Evolutionary conservation across 2,113 vertebrate genomes (phyloP).

Genomic region (Cebus imitator): DNA sequence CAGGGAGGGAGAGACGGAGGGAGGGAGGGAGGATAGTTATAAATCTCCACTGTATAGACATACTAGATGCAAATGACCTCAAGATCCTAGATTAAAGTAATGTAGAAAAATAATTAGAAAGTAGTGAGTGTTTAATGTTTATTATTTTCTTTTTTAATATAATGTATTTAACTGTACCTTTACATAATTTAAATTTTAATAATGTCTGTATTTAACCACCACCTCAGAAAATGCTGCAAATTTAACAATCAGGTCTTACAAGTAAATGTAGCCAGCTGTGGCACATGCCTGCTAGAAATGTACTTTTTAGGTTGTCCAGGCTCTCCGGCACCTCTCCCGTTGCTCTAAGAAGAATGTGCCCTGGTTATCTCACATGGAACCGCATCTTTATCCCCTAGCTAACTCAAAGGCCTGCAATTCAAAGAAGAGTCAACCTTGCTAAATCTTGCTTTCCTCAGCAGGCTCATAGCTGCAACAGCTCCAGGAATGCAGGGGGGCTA

Average conservation of each 20-base stretch:
- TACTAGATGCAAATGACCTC: not conserved
- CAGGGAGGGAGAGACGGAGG: too few relatives aligned
- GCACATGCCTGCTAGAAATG: not conserved
- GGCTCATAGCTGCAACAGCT: not conserved
- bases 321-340: not conserved
- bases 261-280: not conserved
- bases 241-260: not conserved
- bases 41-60: not conserved
- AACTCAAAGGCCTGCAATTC: not conserved
- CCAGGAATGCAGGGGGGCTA: not conserved
- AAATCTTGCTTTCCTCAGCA: not conserved
- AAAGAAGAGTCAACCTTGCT: fast-evolving
- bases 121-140: not conserved
- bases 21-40: not conserved
- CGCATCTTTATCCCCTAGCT: too few relatives aligned
- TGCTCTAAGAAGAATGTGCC: not conserved
- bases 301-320: not conserved
- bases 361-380: too few relatives aligned
- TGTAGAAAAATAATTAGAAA: not conserved
- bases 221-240: not conserved
- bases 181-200: not conserved
- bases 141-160: not conserved
- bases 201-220: not conserved
- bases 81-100: not conserved
- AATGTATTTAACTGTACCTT: not conserved